A percentile compares a stretch with the other conserved stretches of the same genome.
These are phyloP conservation scores for Propithecus coquereli DNA, from an alignment of 2,113 vertebrate genomes.

Conservation along the genomic window DNA sequence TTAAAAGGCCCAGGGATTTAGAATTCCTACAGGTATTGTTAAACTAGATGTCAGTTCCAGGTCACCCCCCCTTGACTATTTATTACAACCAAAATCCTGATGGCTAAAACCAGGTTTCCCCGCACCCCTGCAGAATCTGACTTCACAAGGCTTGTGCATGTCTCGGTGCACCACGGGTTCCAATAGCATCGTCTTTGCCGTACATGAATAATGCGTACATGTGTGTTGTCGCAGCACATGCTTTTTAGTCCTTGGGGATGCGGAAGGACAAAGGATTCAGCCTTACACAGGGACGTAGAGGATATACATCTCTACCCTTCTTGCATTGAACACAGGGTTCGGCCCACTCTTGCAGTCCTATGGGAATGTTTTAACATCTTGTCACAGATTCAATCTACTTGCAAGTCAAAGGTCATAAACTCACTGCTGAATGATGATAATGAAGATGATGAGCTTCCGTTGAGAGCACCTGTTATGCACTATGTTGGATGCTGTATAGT, in stretches of 20 bases:
- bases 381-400: not conserved
- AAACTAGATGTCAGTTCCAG: not conserved
- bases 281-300: not conserved
- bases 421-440: not conserved
- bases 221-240: not conserved
- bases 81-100: not conserved
- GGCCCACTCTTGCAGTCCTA: not conserved
- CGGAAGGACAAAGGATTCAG: slow-evolving; percentile 14
- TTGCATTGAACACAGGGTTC: not conserved
- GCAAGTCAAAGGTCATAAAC: not conserved
- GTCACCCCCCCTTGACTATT: fast-evolving
- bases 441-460: not conserved
- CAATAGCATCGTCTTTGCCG: not conserved
- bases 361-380: not conserved
- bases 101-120: not conserved
- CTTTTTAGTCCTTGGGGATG: not conserved
- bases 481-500: not conserved
- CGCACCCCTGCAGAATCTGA: not conserved
- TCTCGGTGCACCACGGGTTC: not conserved
- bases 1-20: not conserved
- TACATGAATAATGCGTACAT: slow-evolving; percentile 34
- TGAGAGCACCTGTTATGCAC: not conserved
- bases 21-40: slow-evolving; percentile 29
- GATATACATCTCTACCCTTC: not conserved
- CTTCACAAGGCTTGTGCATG: slow-evolving; percentile 18